A percentile compares a stretch with the other conserved stretches of the same genome.
Conservation (phyloP, 2,797 vertebrate genomes). For the Sebastiscus tertius region DNA sequence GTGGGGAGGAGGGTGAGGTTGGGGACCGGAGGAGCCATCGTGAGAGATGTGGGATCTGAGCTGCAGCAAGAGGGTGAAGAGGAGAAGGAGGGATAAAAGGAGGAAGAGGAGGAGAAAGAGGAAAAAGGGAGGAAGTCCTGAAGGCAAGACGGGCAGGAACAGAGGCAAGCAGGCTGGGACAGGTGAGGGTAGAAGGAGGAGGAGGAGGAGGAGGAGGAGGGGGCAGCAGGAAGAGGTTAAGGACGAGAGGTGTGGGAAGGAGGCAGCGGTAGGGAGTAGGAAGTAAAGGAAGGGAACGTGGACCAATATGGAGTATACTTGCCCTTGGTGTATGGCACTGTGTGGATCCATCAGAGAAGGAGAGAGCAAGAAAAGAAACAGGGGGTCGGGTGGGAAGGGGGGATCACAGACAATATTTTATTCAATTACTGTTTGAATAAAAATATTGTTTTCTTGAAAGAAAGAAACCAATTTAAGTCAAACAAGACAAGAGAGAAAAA, state of each 20-base stretch:
- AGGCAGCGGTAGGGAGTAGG: conserved; percentile 77
- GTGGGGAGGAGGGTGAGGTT: conserved; percentile 50
- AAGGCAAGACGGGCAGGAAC: conserved; percentile 79
- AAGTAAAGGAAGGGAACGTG: conserved; percentile 86
- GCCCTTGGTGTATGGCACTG: conserved; percentile 96
- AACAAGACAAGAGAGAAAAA: conserved; percentile 82
- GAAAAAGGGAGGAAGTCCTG: conserved; percentile 51
- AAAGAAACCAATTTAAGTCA: conserved; percentile 88
- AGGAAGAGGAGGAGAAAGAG: conserved; percentile 54
- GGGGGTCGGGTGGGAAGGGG: conserved; percentile 91
- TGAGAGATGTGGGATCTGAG: conserved; percentile 87
- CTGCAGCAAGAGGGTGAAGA: conserved; percentile 81
- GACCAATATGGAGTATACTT: conserved; percentile 99
- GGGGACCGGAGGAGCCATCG: conserved; percentile 76
- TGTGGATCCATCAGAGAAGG: conserved; percentile 99
- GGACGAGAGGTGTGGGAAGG: conserved; percentile 72
- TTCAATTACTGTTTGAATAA: conserved; percentile 99
- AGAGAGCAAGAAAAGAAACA: conserved; percentile 99
- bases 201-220: conserved; percentile 18
- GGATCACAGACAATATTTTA: conserved; percentile 99
- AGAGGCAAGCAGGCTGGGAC: conserved; percentile 84
- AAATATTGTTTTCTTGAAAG: conserved; percentile 98
- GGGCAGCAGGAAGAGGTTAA: conserved; percentile 81
- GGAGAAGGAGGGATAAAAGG: conserved; percentile 51
- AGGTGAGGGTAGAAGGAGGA: conserved; percentile 68